phyloP scores from a whole-genome alignment of 1,140 invertebrate genomes.

The Papilio xuthus region DNA sequence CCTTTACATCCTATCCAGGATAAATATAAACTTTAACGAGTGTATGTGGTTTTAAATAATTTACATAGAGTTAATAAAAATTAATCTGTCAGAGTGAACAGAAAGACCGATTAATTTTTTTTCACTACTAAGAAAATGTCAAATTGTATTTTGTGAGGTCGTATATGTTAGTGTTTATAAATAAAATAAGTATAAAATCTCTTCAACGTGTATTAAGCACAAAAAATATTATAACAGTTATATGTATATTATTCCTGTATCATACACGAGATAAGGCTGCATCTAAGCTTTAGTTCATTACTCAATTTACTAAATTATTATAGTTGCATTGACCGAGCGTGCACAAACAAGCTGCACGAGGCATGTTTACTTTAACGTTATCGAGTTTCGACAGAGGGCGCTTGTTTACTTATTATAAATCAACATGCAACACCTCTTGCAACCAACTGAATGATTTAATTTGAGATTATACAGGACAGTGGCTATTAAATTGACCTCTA shows the following conservation, averaged over 20 bases:
- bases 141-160: too few species aligned
- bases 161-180: too few species aligned
- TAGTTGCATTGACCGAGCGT: neutral
- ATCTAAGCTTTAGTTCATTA: neutral
- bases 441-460: slow-evolving; percentile 30
- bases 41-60: neutral
- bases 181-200: too few species aligned
- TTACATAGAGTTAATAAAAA: too few species aligned
- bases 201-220: too few species aligned
- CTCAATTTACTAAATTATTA: neutral
- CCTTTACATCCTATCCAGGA: slow-evolving; percentile 8
- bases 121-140: too few species aligned
- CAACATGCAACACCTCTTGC: neutral
- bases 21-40: neutral
- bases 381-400: slow-evolving; percentile 11
- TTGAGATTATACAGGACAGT: neutral
- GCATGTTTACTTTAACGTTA: slow-evolving; percentile 13
- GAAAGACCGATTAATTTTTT: too few species aligned
- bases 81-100: too few species aligned
- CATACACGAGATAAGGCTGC: neutral
- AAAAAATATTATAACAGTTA: too few species aligned
- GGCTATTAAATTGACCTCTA: neutral
- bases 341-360: slow-evolving; percentile 4
- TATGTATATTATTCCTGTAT: too few species aligned
- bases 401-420: slow-evolving; percentile 29